Evolutionary conservation across 1,140 invertebrate genomes (phyloP), one percentile per base, ranked within the genome.

Genomic region (Hycleus phaleratus): DNA sequence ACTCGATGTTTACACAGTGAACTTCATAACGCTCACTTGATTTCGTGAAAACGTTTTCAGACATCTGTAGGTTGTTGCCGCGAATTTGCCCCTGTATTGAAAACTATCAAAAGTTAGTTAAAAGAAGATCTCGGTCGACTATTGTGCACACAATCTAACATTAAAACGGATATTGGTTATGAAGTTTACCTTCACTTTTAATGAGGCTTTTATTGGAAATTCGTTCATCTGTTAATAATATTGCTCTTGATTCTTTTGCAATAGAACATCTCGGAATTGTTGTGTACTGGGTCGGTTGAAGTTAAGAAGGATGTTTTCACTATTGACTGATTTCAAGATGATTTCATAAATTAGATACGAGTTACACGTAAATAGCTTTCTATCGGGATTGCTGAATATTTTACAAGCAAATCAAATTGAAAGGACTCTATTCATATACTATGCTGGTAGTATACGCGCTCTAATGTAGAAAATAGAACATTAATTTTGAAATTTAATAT

Each of bases 191-290:
- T 49, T 43, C 51, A 32, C 18, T 53, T 53, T 57, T 57, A 57
- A 57, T 57, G 46, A 57, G 46, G 26, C 46, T 44, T 57, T 42
- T 57, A 57, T 57, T 40, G 46, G 47, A 49, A 42, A 48, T 44
- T 49, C 44, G 45, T 49, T 57, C 55, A 49, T 42, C 46, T 57
- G 55, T 57, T 18, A 44, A 26, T 57, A 57, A 49, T 49, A 49
- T 49, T 32, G 47, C 46, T 57, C 55, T 57, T 49, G 55, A 57
- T 57, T 57, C 55, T 57, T 57, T 57, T 57, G 38, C 51, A 53
- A 4, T 3, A 53, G 45, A 53, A 45, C 43, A 38, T 11, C 43
- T 45, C 51, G 45, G 46, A 45, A 26, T 53, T 53, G 51, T 45
- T 26, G 50, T 26, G 18, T 18, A 18, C 4, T 32, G 32, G 4